Evolutionary conservation across 2,113 vertebrate genomes (phyloP).

Genomic region (Neopipo cinnamomea): DNA sequence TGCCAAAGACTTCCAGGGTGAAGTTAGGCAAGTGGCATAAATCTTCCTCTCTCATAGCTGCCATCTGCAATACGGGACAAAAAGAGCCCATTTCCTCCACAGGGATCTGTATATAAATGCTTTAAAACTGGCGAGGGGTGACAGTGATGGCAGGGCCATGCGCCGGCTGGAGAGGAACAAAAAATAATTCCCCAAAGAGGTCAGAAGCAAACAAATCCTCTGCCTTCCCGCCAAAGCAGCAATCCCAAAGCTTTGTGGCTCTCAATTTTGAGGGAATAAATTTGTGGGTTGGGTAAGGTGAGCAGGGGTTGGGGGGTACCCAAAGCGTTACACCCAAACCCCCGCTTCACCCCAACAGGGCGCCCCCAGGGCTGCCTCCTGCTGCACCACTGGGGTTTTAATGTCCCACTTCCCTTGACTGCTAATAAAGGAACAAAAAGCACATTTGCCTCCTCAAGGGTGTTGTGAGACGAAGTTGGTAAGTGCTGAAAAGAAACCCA

Average conservation of each 20-base stretch:
- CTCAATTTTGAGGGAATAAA: not conserved
- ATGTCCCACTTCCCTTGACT: not conserved
- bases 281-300: not conserved
- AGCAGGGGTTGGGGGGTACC: not conserved
- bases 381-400: not conserved
- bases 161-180: not conserved
- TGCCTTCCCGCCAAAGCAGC: accelerated
- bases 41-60: not conserved
- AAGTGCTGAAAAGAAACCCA: constrained; percentile 47
- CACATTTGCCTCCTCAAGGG: not conserved
- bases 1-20: not conserved
- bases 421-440: constrained; percentile 47
- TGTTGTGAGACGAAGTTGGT: constrained; percentile 54
- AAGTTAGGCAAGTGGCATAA: not conserved
- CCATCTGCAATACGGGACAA: not conserved
- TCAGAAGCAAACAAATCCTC: not conserved
- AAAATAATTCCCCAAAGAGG: not conserved
- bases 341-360: accelerated
- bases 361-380: not conserved
- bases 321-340: not conserved
- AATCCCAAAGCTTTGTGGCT: not conserved
- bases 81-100: not conserved
- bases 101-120: not conserved
- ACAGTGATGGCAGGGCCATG: not conserved
- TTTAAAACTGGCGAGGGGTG: not conserved